Evolutionary conservation across 2,888 invertebrate genomes (phyloP), one percentile per base, ranked within the genome.

Genomic region (Drosophila atripex): DNA sequence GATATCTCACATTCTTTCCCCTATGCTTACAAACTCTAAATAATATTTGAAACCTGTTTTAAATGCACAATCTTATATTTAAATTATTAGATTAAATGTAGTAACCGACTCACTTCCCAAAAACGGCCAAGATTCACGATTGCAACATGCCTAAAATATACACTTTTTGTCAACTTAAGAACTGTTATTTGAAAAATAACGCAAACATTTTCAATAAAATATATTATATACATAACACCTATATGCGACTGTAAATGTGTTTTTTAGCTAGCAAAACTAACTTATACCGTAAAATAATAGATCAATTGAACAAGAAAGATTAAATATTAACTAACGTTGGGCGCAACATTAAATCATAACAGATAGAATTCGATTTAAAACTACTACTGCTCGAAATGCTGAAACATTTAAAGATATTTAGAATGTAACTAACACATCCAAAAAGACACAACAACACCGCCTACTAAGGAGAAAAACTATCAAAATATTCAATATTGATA

Each of bases 231-330:
- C 58, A 75, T 63, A 50, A 50, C 41, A 50, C 38, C 47, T 58
- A 58, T 63, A 71, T 60, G 80, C 85, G 88, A 86, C 84, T 84
- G 88, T 84, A 84, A 51, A 86, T 88, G 74, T 79, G 86, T 80
- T 72, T 75, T 75, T 86, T 88, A 84, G 88, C 80, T 84, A 84
- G 88, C 82, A 76, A 71, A 71, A 75, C 66, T 76, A 86, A 84
- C 86, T 88, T 88, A 84, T 86, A 84, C 80, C 72, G 58, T 66
- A 78, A 51, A 84, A 77, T 82, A 87, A 82, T 85, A 83, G 71
- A 80, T 77, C 83, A 83, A 71, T 60, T 45, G 50, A 23, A 4
- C 21, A 23, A 23, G 21, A 64, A 66, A 46, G 59, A 76, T 53
- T 57, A 66, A 76, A 55, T 57, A 66, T 55, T 50, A 32, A 71